Evolutionary conservation across 2,797 vertebrate species (phyloP).

Genomic region (Parotocinclus haroldoi): DNA sequence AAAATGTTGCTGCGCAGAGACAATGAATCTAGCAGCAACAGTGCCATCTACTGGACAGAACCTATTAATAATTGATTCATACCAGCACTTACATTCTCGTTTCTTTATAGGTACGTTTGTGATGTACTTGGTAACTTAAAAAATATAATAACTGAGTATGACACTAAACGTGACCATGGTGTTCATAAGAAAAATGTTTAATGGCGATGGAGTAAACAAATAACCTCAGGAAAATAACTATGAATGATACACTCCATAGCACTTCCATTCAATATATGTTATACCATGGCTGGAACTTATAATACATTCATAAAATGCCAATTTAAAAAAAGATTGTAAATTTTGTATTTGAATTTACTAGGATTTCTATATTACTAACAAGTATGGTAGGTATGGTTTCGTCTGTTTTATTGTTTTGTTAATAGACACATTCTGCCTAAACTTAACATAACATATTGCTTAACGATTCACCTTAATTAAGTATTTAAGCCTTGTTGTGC

Average conservation of each 20-base stretch:
- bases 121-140: not conserved
- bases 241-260: not conserved
- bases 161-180: constrained; percentile 6
- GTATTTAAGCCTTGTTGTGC: too few relatives aligned
- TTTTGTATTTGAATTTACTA: too few relatives aligned
- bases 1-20: not conserved
- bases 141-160: not conserved
- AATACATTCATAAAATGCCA: not conserved
- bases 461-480: too few relatives aligned
- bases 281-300: not conserved
- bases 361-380: not conserved
- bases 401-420: too few relatives aligned
- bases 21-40: constrained; percentile 65
- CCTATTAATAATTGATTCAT: not conserved
- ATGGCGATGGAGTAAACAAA: constrained; percentile 1
- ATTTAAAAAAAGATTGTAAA: too few relatives aligned
- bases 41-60: constrained; percentile 70
- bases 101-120: not conserved
- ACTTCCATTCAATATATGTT: not conserved
- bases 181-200: too few relatives aligned
- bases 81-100: too few relatives aligned
- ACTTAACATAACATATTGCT: too few relatives aligned
- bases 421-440: too few relatives aligned
- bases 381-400: too few relatives aligned
- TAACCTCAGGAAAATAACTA: not conserved